Percentiles rank a stretch among this genome's conserved stretches.
phyloP scores from a whole-genome alignment of 2,888 invertebrate genomes.

The Ectropis crepuscularia region DNA sequence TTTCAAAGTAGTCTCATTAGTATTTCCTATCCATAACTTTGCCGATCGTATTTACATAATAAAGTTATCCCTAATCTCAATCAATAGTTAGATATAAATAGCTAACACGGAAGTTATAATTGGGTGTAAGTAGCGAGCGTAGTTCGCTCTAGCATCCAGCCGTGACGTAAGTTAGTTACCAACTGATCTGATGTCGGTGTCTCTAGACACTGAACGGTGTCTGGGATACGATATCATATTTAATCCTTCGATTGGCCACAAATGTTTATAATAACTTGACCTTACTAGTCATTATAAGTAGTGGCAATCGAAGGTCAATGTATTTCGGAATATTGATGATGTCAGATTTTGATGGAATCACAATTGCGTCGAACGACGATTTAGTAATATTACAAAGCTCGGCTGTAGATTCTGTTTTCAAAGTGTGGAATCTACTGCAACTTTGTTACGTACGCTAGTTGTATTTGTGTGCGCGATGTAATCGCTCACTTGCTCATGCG shows the following conservation, averaged over 20 bases:
- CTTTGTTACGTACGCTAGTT: too few species aligned
- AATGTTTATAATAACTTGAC: too few species aligned
- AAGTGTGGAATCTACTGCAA: too few species aligned
- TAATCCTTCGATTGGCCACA: neutral
- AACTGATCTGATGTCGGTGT: slow-evolving; percentile 19
- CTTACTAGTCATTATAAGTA: too few species aligned
- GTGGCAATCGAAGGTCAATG: too few species aligned
- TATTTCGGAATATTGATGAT: too few species aligned
- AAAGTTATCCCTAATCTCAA: neutral
- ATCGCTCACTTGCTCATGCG: too few species aligned
- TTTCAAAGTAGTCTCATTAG: neutral
- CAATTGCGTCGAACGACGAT: too few species aligned
- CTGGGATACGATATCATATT: neutral
- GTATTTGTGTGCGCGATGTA: too few species aligned
- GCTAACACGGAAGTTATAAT: slow-evolving; percentile 13
- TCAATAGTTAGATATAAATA: slow-evolving; percentile 7
- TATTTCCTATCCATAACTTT: neutral
- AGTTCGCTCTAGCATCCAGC: slow-evolving; percentile 28
- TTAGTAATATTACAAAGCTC: too few species aligned
- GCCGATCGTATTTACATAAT: neutral
- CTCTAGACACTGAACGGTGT: slow-evolving; percentile 7
- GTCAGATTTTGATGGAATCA: too few species aligned
- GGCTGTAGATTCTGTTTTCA: too few species aligned
- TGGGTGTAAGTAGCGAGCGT: slow-evolving; percentile 14
- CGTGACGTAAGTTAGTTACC: slow-evolving; percentile 35